These are phyloP conservation scores for Acanthosepion esculentum DNA, from an alignment of 2,888 invertebrate species.

Conservation along the genomic window DNA sequence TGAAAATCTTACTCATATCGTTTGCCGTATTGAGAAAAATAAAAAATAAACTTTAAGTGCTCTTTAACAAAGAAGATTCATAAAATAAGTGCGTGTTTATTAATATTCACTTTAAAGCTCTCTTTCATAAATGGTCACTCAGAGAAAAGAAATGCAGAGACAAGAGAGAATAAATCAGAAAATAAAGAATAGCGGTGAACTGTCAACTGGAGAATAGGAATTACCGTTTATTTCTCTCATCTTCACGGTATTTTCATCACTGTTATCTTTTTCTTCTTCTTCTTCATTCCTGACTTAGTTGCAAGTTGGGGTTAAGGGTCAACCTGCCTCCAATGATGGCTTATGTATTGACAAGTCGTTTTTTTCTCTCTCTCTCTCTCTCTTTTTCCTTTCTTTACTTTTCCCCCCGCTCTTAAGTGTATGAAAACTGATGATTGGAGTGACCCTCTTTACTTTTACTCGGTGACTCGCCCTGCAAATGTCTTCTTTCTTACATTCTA, in stretches of 20 bases:
- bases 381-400: not conserved
- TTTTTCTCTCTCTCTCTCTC: not conserved
- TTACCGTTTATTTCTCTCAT: not conserved
- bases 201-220: not conserved
- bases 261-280: not conserved
- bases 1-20: not conserved
- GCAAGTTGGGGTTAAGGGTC: not conserved
- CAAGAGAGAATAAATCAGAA: not conserved
- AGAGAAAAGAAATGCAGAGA: no score
- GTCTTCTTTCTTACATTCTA: not conserved
- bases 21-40: not conserved
- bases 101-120: not conserved
- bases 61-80: not conserved
- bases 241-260: not conserved
- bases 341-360: not conserved
- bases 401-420: not conserved
- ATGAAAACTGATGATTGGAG: not conserved
- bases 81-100: not conserved
- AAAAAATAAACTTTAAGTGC: not conserved
- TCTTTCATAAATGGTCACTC: not conserved
- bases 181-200: not conserved
- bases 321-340: not conserved
- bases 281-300: not conserved
- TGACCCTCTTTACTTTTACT: constrained; percentile 33
- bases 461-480: not conserved